Conservation (phyloP, 2,888 invertebrate genomes). For the Amphipoea lucens region DNA sequence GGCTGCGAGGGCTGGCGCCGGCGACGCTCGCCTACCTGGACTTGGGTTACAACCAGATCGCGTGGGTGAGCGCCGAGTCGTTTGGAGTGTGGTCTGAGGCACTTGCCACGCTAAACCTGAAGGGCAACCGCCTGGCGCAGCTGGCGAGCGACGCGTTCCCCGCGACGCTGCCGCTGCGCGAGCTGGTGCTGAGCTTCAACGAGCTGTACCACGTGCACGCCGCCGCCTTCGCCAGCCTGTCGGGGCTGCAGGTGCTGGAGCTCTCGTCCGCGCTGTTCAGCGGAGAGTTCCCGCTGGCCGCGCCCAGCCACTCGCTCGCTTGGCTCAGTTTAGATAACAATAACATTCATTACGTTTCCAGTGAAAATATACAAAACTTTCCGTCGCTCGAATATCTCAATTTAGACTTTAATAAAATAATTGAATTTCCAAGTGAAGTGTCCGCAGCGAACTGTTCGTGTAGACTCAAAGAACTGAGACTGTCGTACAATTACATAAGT, state of each 20-base stretch:
- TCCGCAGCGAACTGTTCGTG: constrained; percentile 85
- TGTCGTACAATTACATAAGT: constrained; percentile 94
- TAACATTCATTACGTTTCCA: constrained; percentile 91
- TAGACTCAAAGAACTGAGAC: constrained; percentile 93
- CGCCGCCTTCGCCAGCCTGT: constrained; percentile 92
- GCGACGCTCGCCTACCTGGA: constrained; percentile 92
- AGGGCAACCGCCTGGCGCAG: constrained; percentile 94
- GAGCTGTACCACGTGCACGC: constrained; percentile 93
- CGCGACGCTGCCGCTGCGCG: constrained; percentile 93
- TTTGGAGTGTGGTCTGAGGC: constrained; percentile 93
- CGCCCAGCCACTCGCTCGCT: constrained; percentile 91
- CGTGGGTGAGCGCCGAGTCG: constrained; percentile 91
- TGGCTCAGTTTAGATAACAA: constrained; percentile 96
- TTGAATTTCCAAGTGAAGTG: constrained; percentile 91
- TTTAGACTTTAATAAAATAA: constrained; percentile 95
- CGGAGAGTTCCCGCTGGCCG: constrained; percentile 92
- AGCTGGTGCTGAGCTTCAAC: constrained; percentile 96
- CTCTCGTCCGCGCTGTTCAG: constrained; percentile 94
- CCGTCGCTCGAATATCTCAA: constrained; percentile 94
- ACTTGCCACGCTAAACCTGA: constrained; percentile 93
- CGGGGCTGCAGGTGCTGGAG: constrained; percentile 94
- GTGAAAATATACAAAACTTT: constrained; percentile 92
- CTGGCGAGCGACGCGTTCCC: constrained; percentile 92
- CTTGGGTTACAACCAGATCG: constrained; percentile 95
- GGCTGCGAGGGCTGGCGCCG: constrained; percentile 91